Conservation (phyloP, 2,888 invertebrate genomes). For the Agriotes lineatus region DNA sequence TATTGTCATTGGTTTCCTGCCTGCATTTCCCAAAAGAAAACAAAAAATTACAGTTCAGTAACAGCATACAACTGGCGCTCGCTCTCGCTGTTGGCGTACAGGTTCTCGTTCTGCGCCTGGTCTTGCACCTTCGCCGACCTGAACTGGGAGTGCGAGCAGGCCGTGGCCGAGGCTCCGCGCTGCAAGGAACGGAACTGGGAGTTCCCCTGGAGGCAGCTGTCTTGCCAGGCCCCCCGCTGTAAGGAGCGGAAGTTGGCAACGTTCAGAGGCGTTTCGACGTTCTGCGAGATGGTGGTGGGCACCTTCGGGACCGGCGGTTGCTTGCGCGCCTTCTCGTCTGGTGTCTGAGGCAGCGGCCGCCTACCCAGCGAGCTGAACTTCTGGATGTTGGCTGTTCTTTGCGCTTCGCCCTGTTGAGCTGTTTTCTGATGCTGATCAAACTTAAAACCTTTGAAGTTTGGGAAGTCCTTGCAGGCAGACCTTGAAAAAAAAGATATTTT, state of each 20-base stretch:
- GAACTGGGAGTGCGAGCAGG: conserved; percentile 60
- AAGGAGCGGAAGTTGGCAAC: conserved; percentile 70
- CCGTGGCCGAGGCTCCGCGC: conserved; percentile 61
- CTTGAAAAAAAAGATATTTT: conserved; percentile 54
- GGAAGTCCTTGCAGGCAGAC: conserved; percentile 69
- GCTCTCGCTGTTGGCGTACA: conserved; percentile 66
- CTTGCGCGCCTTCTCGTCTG: conserved; percentile 63
- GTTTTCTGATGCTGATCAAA: conserved; percentile 66
- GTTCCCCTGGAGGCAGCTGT: conserved; percentile 56
- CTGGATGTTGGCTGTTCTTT: conserved; percentile 65
- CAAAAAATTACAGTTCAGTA: conserved; percentile 73
- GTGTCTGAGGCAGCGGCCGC: conserved; percentile 65
- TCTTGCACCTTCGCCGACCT: conserved; percentile 64
- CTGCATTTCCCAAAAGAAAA: conserved; percentile 65
- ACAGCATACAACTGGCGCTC: conserved; percentile 77
- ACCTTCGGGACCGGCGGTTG: conserved; percentile 64
- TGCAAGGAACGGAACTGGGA: conserved; percentile 67
- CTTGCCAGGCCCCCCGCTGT: conserved; percentile 65
- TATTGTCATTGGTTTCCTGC: conserved; percentile 54
- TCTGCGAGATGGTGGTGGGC: conserved; percentile 60
- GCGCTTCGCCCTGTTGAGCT: conserved; percentile 45
- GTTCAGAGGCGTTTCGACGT: conserved; percentile 63
- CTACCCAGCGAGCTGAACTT: conserved; percentile 65
- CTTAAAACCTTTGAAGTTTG: conserved; percentile 67
- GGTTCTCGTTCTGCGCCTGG: conserved; percentile 61